Conservation (phyloP, 2,888 invertebrate species). For the Caenorhabditis sinica region DNA sequence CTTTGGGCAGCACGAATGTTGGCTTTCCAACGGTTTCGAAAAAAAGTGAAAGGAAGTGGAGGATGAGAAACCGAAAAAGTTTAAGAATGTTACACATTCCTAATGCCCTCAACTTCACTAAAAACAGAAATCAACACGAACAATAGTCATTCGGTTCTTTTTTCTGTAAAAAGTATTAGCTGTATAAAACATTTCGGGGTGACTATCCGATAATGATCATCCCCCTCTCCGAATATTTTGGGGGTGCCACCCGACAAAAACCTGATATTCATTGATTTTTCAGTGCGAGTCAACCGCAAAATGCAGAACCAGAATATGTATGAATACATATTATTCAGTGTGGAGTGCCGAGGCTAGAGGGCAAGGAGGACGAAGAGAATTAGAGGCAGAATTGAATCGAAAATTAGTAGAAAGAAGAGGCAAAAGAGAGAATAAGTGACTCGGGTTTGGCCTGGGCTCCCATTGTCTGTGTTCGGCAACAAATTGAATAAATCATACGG, state of each 20-base stretch:
- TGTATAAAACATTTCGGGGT: background rate
- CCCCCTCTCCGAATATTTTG: background rate
- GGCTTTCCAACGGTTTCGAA: constrained; percentile 37
- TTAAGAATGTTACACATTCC: constrained; percentile 35
- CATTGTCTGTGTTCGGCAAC: constrained; percentile 51
- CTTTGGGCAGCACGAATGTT: constrained; percentile 1
- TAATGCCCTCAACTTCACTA: constrained; percentile 1
- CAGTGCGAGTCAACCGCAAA: constrained; percentile 59
- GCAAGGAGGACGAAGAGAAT: constrained; percentile 21
- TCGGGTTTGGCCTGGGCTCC: constrained; percentile 36
- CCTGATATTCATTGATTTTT: constrained; percentile 60
- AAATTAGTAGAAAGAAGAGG: constrained; percentile 54
- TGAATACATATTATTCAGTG: constrained; percentile 63
- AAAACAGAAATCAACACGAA: constrained; percentile 22
- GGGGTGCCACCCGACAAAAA: constrained; percentile 12
- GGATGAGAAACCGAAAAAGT: constrained; percentile 27
- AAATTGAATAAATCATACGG: constrained; percentile 47
- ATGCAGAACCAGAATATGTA: constrained; percentile 65
- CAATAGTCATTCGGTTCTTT: constrained; percentile 32
- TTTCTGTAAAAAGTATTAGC: constrained; percentile 18
- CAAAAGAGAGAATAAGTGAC: constrained; percentile 43
- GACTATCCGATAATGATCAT: constrained; percentile 19
- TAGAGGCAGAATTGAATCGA: constrained; percentile 53
- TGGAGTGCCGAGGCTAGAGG: constrained; percentile 36
- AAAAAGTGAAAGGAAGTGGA: constrained; percentile 27